These are phyloP conservation scores for Gastrophryne carolinensis DNA, from an alignment of 2,797 vertebrate genomes.

Conservation along the genomic window DNA sequence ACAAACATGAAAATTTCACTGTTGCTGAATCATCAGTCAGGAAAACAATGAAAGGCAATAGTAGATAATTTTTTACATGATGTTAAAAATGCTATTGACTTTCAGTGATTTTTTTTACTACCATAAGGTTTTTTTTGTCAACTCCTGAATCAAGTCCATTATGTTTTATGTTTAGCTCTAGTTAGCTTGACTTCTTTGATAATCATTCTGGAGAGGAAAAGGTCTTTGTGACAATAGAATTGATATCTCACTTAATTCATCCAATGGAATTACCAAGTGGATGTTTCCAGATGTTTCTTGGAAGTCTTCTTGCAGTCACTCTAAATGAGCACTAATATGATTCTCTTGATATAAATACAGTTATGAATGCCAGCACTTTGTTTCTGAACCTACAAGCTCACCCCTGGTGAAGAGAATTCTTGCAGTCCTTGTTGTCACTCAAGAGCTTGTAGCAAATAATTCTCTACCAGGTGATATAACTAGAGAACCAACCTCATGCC, in stretches of 20 bases:
- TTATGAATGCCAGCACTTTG: background rate
- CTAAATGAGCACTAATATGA: background rate
- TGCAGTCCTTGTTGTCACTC: background rate
- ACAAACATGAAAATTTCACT: too few relatives aligned
- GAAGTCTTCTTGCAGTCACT: background rate
- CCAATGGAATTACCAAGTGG: background rate
- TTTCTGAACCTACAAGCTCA: background rate
- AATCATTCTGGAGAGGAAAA: background rate
- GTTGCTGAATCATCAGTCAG: too few relatives aligned
- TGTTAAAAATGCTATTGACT: too few relatives aligned
- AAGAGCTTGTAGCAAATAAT: background rate
- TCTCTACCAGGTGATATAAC: background rate
- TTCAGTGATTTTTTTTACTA: too few relatives aligned
- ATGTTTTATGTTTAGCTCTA: too few relatives aligned
- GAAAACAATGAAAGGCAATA: too few relatives aligned
- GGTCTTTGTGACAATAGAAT: background rate
- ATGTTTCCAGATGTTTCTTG: constrained; percentile 14
- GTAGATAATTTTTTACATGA: too few relatives aligned
- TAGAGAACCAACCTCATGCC: too few relatives aligned
- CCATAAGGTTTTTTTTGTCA: too few relatives aligned
- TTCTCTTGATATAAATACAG: background rate
- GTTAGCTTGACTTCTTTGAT: background rate
- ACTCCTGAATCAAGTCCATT: too few relatives aligned
- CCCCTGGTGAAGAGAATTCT: background rate
- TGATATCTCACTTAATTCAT: background rate